A percentile compares a stretch with the other conserved stretches of the same genome.
Conservation (phyloP, 2,113 vertebrate genomes). For the Crotophaga sulcirostris region DNA sequence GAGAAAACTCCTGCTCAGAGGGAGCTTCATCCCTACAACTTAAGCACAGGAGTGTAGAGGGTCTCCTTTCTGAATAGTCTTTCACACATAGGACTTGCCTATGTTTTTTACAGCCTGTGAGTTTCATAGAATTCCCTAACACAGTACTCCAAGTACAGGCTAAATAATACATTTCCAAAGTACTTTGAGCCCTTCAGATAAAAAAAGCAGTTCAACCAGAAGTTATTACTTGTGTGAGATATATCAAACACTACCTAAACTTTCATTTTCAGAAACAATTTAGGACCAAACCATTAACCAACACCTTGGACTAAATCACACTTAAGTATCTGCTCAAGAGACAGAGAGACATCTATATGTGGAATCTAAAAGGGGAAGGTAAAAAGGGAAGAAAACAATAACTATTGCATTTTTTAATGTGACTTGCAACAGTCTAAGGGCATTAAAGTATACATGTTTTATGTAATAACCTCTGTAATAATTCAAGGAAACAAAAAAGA, state of each 20-base stretch:
- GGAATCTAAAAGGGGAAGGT: not conserved
- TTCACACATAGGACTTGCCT: not conserved
- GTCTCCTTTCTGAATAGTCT: not conserved
- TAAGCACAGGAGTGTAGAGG: accelerated
- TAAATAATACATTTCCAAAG: not conserved
- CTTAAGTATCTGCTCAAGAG: not conserved
- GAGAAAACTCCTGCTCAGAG: not conserved
- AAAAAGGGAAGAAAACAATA: not conserved
- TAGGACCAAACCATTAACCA: not conserved
- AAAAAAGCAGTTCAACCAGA: not conserved
- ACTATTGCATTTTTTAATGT: not conserved
- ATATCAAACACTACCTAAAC: not conserved
- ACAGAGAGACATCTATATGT: not conserved
- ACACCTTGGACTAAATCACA: not conserved
- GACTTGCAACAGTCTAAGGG: not conserved
- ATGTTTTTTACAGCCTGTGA: not conserved
- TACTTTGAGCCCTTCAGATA: not conserved
- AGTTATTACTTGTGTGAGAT: not conserved
- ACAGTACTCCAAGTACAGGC: not conserved
- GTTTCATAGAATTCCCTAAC: not conserved
- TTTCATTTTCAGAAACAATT: not conserved
- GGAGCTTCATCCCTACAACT: not conserved
- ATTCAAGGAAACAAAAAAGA: not conserved
- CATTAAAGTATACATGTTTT: not conserved
- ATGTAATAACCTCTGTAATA: not conserved